phyloP scores from a whole-genome alignment of 2,797 vertebrate genomes.

The Enteromius trimaculatus region DNA sequence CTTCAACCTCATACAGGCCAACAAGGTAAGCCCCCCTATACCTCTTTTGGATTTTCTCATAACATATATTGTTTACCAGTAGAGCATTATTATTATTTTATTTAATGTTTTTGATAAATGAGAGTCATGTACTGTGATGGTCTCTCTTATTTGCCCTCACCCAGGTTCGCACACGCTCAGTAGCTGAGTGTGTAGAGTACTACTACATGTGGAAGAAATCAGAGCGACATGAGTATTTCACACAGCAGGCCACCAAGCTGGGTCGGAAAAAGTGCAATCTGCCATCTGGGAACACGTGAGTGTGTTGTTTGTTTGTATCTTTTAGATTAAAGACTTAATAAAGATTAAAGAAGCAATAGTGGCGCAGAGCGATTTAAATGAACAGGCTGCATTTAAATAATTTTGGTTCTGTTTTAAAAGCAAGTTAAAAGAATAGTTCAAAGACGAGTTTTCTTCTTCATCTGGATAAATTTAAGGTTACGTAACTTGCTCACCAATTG shows the following conservation, averaged over 20 bases:
- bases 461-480: not conserved
- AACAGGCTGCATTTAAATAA: not conserved
- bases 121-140: not conserved
- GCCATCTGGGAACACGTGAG: constrained; percentile 86
- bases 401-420: not conserved
- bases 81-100: not conserved
- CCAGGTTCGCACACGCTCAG: constrained; percentile 93
- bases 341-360: not conserved
- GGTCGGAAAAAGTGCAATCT: constrained; percentile 89
- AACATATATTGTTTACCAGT: not conserved
- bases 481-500: not conserved
- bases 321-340: constrained; percentile 22
- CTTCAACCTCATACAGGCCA: constrained; percentile 96
- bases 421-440: not conserved
- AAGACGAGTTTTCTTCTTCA: not conserved
- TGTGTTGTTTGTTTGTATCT: constrained; percentile 57
- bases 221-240: constrained; percentile 90
- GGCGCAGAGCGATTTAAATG: not conserved
- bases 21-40: constrained; percentile 83
- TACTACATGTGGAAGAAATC: constrained; percentile 99
- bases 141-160: not conserved
- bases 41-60: not conserved
- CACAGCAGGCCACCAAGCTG: constrained; percentile 88
- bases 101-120: not conserved
- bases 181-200: constrained; percentile 95